These are phyloP conservation scores for Diceros bicornis DNA, from an alignment of 2,797 vertebrate genomes.

Conservation along the genomic window DNA sequence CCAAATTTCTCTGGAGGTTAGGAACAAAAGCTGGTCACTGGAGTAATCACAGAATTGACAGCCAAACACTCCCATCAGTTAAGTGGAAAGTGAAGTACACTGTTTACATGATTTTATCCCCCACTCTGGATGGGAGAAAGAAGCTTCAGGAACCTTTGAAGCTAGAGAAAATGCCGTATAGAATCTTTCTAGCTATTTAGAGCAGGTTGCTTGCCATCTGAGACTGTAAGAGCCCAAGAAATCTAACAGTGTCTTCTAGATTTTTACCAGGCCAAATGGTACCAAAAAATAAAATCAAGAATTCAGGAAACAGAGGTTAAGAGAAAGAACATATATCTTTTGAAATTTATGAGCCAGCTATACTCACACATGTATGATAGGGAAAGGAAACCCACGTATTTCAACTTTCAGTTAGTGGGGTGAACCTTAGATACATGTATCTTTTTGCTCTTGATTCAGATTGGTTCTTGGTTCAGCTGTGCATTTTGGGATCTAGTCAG, in stretches of 20 bases:
- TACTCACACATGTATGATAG: background rate
- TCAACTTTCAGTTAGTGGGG: background rate
- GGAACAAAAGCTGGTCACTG: background rate
- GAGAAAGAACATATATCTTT: background rate
- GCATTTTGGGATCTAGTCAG: background rate
- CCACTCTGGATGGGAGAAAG: background rate
- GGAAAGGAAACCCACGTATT: rapidly evolving
- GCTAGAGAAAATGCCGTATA: background rate
- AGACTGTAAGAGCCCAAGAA: background rate
- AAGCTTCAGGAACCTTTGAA: background rate
- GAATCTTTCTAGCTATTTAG: background rate
- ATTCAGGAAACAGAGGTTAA: background rate
- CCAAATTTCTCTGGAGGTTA: conserved; percentile 31
- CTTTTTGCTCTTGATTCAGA: background rate
- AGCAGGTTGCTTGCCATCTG: background rate
- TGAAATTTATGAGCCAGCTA: background rate
- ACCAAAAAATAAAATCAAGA: background rate
- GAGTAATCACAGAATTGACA: background rate
- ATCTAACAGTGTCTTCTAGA: background rate
- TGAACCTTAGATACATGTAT: background rate
- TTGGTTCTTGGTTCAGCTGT: background rate
- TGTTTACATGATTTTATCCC: background rate
- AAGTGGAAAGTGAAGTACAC: background rate
- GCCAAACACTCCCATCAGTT: background rate
- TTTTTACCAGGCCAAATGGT: background rate